phyloP scores from a whole-genome alignment of 2,113 vertebrate genomes.

The rabbit (Oryctolagus cuniculus) region mOryCun1.1 NC_091445.1:29862501-29863000 shows the following conservation, averaged over 20 bases:
- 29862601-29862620: rapidly evolving
- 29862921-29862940: background rate
- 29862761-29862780: background rate
- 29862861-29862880: rapidly evolving
- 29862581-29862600: background rate
- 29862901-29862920: background rate
- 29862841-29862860: background rate
- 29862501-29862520: background rate
- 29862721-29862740: background rate
- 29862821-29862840: background rate
- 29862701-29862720: background rate
- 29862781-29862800: background rate
- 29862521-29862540: background rate
- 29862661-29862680: background rate
- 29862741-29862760: too few species aligned
- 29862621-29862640: background rate
- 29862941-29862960: background rate
- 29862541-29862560: background rate
- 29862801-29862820: background rate
- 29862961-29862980: background rate
- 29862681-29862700: background rate
- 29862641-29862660: too few species aligned
- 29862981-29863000: background rate
- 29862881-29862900: background rate
- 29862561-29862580: background rate